A percentile compares a stretch with the other conserved stretches of the same genome.
These are phyloP conservation scores for Eupeodes luniger DNA, from an alignment of 2,888 invertebrate genomes.

Conservation along the genomic window DNA sequence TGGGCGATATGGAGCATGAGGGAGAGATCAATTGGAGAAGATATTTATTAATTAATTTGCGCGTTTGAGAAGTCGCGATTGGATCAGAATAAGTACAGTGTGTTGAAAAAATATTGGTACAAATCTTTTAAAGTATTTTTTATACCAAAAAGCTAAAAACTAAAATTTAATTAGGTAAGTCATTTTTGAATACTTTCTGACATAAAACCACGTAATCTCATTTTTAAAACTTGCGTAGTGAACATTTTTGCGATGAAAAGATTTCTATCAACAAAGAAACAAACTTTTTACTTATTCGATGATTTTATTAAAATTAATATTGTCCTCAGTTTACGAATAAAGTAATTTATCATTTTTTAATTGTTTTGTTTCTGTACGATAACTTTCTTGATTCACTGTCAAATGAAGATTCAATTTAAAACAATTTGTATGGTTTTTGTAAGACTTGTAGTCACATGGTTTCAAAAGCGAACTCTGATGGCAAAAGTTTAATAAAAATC, in stretches of 20 bases:
- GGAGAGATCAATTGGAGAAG: conserved; percentile 61
- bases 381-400: not conserved
- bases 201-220: no score
- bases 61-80: conserved; percentile 53
- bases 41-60: conserved; percentile 60
- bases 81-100: conserved; percentile 51
- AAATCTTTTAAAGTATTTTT: not conserved
- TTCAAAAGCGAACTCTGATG: not conserved
- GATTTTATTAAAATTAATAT: no score
- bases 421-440: conserved; percentile 1
- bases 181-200: no score
- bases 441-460: conserved; percentile 21
- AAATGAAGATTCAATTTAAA: conserved; percentile 5
- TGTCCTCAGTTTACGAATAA: no score
- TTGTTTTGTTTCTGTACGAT: not conserved
- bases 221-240: no score
- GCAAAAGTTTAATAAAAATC: conserved; percentile 6
- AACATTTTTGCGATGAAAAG: no score
- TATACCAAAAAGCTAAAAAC: not conserved
- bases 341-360: no score
- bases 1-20: conserved; percentile 15
- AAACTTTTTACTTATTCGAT: no score
- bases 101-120: not conserved
- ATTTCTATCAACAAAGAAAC: no score
- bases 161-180: no score